phyloP scores from a whole-genome alignment of 2,888 invertebrate species.

The Ametastegia equiseti region DNA sequence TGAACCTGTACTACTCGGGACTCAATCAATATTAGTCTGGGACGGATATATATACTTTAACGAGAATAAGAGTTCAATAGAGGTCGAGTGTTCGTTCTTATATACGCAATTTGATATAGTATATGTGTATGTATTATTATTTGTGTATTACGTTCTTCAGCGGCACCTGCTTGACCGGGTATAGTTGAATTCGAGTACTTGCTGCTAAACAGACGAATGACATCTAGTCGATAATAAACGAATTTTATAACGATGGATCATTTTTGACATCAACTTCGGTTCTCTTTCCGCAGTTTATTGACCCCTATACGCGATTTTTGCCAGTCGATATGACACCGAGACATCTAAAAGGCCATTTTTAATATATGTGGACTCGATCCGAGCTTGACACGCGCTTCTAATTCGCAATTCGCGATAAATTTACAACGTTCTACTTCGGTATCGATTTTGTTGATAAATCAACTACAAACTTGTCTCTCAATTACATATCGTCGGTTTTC shows the following conservation, averaged over 20 bases:
- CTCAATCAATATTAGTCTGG: too few relatives aligned
- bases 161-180: too few relatives aligned
- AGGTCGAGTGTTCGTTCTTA: neutral
- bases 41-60: neutral
- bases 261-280: neutral
- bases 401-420: neutral
- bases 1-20: neutral
- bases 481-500: too few relatives aligned
- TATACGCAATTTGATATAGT: too few relatives aligned
- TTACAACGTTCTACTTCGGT: neutral
- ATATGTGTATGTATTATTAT: neutral
- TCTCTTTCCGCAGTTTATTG: constrained; percentile 26
- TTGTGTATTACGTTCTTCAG: too few relatives aligned
- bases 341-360: constrained; percentile 7
- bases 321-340: constrained; percentile 8
- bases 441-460: neutral
- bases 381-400: neutral
- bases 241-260: neutral
- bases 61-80: neutral
- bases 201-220: too few relatives aligned
- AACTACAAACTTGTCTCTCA: neutral
- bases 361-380: neutral
- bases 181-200: too few relatives aligned
- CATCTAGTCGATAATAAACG: neutral
- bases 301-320: constrained; percentile 19